A percentile compares a stretch with the other conserved stretches of the same genome.
These are phyloP conservation scores for Erpetoichthys calabaricus DNA, from an alignment of 2,797 vertebrate genomes.

Conservation along the genomic window DNA sequence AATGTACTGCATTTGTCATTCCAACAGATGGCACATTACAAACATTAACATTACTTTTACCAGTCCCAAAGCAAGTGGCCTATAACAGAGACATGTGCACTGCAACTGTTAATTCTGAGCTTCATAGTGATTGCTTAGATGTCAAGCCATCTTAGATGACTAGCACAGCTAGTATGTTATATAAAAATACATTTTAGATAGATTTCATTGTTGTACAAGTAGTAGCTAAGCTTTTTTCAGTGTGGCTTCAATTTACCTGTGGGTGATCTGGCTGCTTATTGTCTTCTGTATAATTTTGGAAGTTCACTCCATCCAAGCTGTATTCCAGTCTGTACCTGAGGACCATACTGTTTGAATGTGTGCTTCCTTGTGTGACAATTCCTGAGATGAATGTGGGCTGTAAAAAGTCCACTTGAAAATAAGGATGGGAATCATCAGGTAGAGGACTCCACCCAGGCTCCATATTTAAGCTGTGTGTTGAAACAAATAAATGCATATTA, in stretches of 20 bases:
- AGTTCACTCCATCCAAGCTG: slow-evolving; percentile 38
- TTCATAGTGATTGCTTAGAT: too few relatives aligned
- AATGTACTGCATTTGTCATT: too few relatives aligned
- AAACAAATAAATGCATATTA: background rate
- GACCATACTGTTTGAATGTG: slow-evolving; percentile 47
- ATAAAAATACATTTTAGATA: too few relatives aligned
- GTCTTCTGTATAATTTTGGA: slow-evolving; percentile 42
- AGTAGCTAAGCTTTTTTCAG: too few relatives aligned
- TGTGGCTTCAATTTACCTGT: slow-evolving; percentile 29
- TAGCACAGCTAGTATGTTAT: too few relatives aligned
- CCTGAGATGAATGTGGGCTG: slow-evolving; percentile 61
- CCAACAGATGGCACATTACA: too few relatives aligned
- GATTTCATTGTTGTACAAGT: too few relatives aligned
- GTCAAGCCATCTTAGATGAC: too few relatives aligned
- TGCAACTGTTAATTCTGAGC: too few relatives aligned
- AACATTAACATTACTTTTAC: too few relatives aligned
- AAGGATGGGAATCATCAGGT: slow-evolving; percentile 45
- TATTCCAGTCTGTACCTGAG: slow-evolving; percentile 52
- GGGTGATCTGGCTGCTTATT: slow-evolving; percentile 21
- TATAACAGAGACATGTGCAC: too few relatives aligned
- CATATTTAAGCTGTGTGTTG: slow-evolving; percentile 43
- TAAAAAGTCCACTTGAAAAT: slow-evolving; percentile 63
- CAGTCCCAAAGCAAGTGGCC: too few relatives aligned
- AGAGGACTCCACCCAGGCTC: slow-evolving; percentile 66
- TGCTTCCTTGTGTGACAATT: slow-evolving; percentile 55